These are phyloP conservation scores for Bubo blakistoni DNA, from an alignment of 2,113 vertebrate species.

Conservation along the genomic window DNA sequence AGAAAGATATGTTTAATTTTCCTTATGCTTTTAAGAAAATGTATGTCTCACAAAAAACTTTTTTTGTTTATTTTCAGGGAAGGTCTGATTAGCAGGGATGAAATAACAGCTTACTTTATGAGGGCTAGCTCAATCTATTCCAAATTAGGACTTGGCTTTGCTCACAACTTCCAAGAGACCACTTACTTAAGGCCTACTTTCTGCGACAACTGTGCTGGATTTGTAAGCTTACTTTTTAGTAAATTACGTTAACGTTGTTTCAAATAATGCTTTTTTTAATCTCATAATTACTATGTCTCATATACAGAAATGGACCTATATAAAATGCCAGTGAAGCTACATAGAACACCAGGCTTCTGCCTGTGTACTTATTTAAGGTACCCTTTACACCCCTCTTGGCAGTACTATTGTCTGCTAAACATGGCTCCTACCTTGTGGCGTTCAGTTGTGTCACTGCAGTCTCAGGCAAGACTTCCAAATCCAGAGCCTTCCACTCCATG, in stretches of 20 bases:
- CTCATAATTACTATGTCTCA: not conserved
- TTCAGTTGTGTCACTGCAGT: not conserved
- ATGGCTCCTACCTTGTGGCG: not conserved
- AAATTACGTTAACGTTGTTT: not conserved
- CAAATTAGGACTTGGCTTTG: constrained; percentile 91
- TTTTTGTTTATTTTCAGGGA: constrained; percentile 75
- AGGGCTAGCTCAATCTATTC: constrained; percentile 94
- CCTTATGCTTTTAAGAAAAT: not conserved
- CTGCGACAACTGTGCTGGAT: constrained; percentile 97
- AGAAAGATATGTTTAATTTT: not conserved
- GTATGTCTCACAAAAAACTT: not conserved
- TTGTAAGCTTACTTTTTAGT: constrained; percentile 79
- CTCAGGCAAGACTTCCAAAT: not conserved
- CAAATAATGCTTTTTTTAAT: not conserved
- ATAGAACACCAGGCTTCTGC: not conserved
- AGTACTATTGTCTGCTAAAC: not conserved
- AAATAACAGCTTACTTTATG: constrained; percentile 97
- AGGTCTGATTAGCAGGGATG: constrained; percentile 89
- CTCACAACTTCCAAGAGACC: constrained; percentile 95
- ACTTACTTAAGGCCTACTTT: constrained; percentile 96
- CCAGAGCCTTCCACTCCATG: not conserved
- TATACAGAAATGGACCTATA: not conserved
- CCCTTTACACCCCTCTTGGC: not conserved
- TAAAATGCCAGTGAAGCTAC: not conserved
- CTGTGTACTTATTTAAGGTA: not conserved